These are phyloP conservation scores for Addax nasomaculatus DNA, from an alignment of 2,113 vertebrate genomes.

Conservation along the genomic window DNA sequence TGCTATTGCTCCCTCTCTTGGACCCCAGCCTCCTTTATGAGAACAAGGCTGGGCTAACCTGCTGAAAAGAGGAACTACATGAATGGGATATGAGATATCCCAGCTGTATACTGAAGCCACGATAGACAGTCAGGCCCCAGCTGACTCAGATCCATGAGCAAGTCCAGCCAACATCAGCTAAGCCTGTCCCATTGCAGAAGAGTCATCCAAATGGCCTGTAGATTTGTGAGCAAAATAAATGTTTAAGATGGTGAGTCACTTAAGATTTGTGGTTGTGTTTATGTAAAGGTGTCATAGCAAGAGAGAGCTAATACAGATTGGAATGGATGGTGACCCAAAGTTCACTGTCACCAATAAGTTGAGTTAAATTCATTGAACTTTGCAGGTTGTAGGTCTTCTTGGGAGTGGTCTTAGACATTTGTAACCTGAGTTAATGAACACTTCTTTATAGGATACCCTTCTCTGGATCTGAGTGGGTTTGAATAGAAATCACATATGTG, in stretches of 20 bases:
- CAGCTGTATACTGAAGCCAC: not conserved
- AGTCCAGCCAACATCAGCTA: not conserved
- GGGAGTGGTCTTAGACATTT: not conserved
- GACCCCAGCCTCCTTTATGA: not conserved
- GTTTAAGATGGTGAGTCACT: not conserved
- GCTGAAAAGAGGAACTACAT: not conserved
- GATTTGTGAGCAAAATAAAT: not conserved
- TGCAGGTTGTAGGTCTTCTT: not conserved
- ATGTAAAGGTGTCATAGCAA: not conserved
- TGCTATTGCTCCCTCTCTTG: not conserved
- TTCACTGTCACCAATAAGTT: not conserved
- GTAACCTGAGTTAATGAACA: not conserved
- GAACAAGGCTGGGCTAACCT: not conserved
- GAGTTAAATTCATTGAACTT: not conserved
- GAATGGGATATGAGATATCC: not conserved
- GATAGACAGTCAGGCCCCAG: not conserved
- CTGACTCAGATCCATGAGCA: not conserved
- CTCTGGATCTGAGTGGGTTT: not conserved
- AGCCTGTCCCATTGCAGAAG: not conserved
- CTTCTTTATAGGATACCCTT: not conserved
- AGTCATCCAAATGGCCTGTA: not conserved
- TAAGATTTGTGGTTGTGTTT: not conserved
- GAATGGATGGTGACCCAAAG: not conserved
- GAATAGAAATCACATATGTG: not conserved
- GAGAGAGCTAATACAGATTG: not conserved